Evolutionary conservation across 2,888 invertebrate species (phyloP).

Genomic region (Pogonocherus hispidulus): DNA sequence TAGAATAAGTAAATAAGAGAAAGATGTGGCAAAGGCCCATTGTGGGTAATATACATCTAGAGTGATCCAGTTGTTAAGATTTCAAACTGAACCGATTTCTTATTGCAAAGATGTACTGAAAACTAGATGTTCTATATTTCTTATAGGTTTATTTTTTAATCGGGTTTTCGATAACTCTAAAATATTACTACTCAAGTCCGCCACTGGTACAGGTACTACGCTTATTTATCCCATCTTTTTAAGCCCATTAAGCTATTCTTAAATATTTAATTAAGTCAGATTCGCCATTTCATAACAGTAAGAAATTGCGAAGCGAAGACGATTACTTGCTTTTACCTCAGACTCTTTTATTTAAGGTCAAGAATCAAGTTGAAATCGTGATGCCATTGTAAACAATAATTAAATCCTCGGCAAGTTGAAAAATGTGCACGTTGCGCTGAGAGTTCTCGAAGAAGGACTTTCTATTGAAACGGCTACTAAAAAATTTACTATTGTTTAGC

Average conservation of each 20-base stretch:
- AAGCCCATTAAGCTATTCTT: neutral
- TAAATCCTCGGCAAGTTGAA: neutral
- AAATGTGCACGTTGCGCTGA: neutral
- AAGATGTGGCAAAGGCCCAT: too few relatives aligned
- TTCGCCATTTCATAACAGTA: neutral
- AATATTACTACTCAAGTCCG: too few relatives aligned
- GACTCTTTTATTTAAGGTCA: slow-evolving; percentile 11
- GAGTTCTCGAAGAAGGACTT: neutral
- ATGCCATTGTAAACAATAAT: slow-evolving; percentile 7
- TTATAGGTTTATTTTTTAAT: too few relatives aligned
- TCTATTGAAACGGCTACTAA: neutral
- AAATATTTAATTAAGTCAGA: neutral
- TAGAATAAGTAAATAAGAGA: too few relatives aligned
- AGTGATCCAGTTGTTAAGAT: too few relatives aligned
- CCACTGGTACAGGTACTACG: too few relatives aligned
- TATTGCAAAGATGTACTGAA: too few relatives aligned
- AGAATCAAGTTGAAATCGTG: slow-evolving; percentile 7
- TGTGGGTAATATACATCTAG: too few relatives aligned
- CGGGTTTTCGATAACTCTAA: too few relatives aligned
- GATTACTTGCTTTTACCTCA: slow-evolving; percentile 18
- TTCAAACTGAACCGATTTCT: too few relatives aligned
- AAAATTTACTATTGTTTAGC: neutral
- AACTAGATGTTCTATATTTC: too few relatives aligned
- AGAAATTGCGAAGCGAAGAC: slow-evolving; percentile 7
- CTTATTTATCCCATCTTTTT: neutral